Base-by-base conservation (phyloP, 2,888 invertebrate species). In the Cerceris ruficornis region DNA sequence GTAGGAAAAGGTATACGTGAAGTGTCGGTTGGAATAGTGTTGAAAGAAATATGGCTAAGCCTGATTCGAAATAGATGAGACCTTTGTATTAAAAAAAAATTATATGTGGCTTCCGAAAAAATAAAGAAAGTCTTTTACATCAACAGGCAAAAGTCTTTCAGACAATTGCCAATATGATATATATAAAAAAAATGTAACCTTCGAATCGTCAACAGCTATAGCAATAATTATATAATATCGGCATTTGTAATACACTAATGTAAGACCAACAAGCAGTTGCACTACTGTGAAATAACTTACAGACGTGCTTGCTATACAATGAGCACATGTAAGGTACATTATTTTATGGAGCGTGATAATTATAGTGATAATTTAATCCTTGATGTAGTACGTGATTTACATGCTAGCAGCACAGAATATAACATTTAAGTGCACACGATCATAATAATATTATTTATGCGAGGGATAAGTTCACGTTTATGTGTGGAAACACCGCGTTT, bases 321-420 rank as follows among this genome's bases (percentile, higher is more conserved):
- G 9, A 11, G 46, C 46, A 11, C 46, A 46, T 13, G 9, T 7
- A 50, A 50, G 9, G 50, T 50, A n/a, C 6, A 11, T n/a, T n/a
- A n/a, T 50, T n/a, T n/a, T n/a, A 11, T 50, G n/a, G 1, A n/a
- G n/a, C n/a, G 50, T n/a, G 50, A 50, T 50, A n/a, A 50, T 50
- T 50, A 50, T 50, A n/a, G 6, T n/a, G 50, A 50, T 50, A 50
- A 50, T 50, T 50, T 50, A 50, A 50, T 50, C 50, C 50, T 11
- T n/a, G 50, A n/a, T n/a, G 50, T n/a, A n/a, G 50, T n/a, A n/a
- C 50, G 8, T 55, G 55, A 55, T 55, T 17, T 28, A 17, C 28
- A 41, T 41, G 41, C 41, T 41, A 58, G 41, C 7, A 11, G 41
- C 6, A 17, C 58, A 41, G 15, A 65, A 17, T 17, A 41, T 13